Conservation (phyloP, 2,888 invertebrate species). For the Theretra japonica region DNA sequence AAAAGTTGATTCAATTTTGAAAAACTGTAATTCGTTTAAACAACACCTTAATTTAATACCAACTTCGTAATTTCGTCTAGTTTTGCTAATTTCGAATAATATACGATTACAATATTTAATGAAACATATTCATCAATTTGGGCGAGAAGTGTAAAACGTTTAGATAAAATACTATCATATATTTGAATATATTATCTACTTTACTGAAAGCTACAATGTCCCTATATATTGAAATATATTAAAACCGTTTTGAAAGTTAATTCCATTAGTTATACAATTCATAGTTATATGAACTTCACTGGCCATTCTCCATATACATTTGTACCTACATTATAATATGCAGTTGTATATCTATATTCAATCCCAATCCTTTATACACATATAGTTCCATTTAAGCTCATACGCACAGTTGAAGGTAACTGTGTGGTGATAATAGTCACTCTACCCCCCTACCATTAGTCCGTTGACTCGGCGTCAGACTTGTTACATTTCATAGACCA, state of each 20-base stretch:
- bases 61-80: neutral
- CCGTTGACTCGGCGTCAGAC: neutral
- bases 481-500: neutral
- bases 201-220: slow-evolving; percentile 1
- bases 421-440: neutral
- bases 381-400: slow-evolving; percentile 14
- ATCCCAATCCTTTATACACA: slow-evolving; percentile 2
- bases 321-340: slow-evolving; percentile 11
- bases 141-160: neutral
- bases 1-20: neutral
- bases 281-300: slow-evolving; percentile 7
- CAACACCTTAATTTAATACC: neutral
- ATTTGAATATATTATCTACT: neutral
- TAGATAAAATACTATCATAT: slow-evolving; percentile 12
- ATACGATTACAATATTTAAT: neutral
- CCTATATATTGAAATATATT: neutral
- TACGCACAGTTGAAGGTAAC: neutral
- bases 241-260: neutral
- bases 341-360: slow-evolving; percentile 1
- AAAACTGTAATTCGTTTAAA: slow-evolving; percentile 3
- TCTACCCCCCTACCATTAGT: slow-evolving; percentile 2
- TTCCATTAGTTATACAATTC: slow-evolving; percentile 3
- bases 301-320: slow-evolving; percentile 14
- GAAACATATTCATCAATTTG: neutral
- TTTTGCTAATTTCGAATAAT: neutral